Base-by-base conservation (phyloP, 2,113 vertebrate genomes). In the Phylloscopus whistleri region DNA sequence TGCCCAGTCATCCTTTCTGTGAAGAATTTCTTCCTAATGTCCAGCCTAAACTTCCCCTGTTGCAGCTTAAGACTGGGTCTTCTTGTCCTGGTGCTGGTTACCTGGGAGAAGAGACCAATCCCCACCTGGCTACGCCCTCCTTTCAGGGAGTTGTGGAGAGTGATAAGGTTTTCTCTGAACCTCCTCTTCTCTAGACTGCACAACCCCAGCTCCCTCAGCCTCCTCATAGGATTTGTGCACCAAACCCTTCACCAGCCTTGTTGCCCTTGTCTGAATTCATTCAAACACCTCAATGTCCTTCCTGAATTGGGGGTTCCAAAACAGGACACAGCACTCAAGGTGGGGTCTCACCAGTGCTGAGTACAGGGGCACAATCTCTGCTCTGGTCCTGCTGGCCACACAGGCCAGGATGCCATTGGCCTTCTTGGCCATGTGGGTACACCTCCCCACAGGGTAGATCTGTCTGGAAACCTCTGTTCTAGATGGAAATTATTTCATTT, bases 341-440 rank as follows among this genome's bases (percentile, higher is more conserved):
- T 60, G 39, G 0, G 2, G 19, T 33, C 39, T 62, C 23, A 33
- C 15, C 39, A 74, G 19, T 87, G 64, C 39, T 0, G 1, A 60
- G 28, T 46, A 19, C 15, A 28, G 39, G 63, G 39, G 18, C 22
- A 33, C 6, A 37, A 2, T 60, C 53, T 4, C 55, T 53, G 15
- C 63, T 28, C 46, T 60, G 46, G 33, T 60, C 27, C 46, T 77
- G 18, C 63, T 87, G 84, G 53, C 33, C 27, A 44, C 26, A 51
- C 37, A 19, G 27, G 22, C 22, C 63, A 69, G 37, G 27, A 19
- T 52, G 39, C 27, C 37, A 2, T 6, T 69, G 39, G 39, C 48
- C 13, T 44, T 44, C 43, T 69, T 53, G 55, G 74, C 23, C 55
- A 23, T 7, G 3, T 69, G 27, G 18, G 26, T 33, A 44, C 22